phyloP scores from a whole-genome alignment of 2,113 vertebrate genomes.

The Oreochromis spilurus region DNA sequence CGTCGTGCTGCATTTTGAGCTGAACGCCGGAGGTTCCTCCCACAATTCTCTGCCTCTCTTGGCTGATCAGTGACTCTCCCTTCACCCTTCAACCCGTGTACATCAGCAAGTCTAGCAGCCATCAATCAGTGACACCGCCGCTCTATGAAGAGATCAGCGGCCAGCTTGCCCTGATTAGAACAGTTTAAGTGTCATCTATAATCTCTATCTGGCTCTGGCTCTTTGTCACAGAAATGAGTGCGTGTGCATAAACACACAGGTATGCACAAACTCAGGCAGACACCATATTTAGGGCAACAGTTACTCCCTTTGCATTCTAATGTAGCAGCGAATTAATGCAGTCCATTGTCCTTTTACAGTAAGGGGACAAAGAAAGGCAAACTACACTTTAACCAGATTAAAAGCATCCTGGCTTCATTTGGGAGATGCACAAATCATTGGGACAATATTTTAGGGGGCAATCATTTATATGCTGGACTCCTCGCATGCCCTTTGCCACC shows the following conservation, averaged over 20 bases:
- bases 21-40: slow-evolving; percentile 27
- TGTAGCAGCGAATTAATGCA: slow-evolving; percentile 39
- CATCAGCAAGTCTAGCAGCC: slow-evolving; percentile 44
- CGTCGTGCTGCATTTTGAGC: slow-evolving; percentile 4
- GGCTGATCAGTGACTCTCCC: slow-evolving; percentile 10
- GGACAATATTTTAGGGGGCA: not conserved
- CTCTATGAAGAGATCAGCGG: slow-evolving; percentile 53
- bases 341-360: slow-evolving; percentile 44
- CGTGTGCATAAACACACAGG: not conserved
- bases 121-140: slow-evolving; percentile 52
- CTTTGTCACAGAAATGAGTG: not conserved
- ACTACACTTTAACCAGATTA: slow-evolving; percentile 9
- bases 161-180: slow-evolving; percentile 60
- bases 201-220: not conserved
- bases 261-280: not conserved
- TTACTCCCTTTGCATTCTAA: slow-evolving; percentile 40
- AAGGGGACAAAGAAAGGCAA: slow-evolving; percentile 13
- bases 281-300: slow-evolving; percentile 50
- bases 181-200: slow-evolving; percentile 43
- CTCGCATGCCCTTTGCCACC: not conserved
- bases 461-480: slow-evolving; percentile 36
- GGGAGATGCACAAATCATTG: slow-evolving; percentile 1
- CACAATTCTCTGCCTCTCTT: not conserved
- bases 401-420: slow-evolving; percentile 17
- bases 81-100: slow-evolving; percentile 32